Conservation (phyloP, 2,113 vertebrate species). For the Tautogolabrus adspersus region DNA sequence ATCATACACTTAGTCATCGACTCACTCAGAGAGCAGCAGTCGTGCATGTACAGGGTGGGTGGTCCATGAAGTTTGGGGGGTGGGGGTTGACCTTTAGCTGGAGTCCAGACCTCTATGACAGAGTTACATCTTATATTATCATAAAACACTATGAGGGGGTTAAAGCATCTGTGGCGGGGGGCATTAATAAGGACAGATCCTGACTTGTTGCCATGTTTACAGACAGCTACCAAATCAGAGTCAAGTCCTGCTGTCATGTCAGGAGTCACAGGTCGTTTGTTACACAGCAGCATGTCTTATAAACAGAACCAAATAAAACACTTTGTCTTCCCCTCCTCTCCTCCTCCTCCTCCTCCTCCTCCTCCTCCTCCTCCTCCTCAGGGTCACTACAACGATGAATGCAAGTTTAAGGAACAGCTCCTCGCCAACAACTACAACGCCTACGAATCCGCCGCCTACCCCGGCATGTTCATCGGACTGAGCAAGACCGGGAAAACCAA, state of each 20-base stretch:
- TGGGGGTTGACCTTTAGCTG: slow-evolving; percentile 10
- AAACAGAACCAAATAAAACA: background rate
- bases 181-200: background rate
- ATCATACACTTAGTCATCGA: slow-evolving; percentile 18
- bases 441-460: slow-evolving; percentile 89
- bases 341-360: too few species aligned
- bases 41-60: background rate
- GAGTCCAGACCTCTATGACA: background rate
- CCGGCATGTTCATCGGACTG: slow-evolving; percentile 93
- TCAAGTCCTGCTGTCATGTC: too few species aligned
- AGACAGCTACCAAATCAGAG: background rate
- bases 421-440: slow-evolving; percentile 98
- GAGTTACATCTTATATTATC: background rate
- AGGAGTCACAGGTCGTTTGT: too few species aligned
- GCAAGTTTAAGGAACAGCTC: slow-evolving; percentile 94
- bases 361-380: slow-evolving; percentile 67
- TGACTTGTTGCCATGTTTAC: background rate
- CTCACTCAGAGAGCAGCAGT: slow-evolving; percentile 4
- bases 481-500: slow-evolving; percentile 95
- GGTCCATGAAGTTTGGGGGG: background rate
- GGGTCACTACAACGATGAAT: slow-evolving; percentile 90
- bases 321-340: background rate
- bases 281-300: too few species aligned
- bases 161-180: too few species aligned
- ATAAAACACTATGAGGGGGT: too few species aligned